A percentile compares a stretch with the other conserved stretches of the same genome.
phyloP scores from a whole-genome alignment of 2,113 vertebrate genomes.

The Cyrtonyx montezumae region DNA sequence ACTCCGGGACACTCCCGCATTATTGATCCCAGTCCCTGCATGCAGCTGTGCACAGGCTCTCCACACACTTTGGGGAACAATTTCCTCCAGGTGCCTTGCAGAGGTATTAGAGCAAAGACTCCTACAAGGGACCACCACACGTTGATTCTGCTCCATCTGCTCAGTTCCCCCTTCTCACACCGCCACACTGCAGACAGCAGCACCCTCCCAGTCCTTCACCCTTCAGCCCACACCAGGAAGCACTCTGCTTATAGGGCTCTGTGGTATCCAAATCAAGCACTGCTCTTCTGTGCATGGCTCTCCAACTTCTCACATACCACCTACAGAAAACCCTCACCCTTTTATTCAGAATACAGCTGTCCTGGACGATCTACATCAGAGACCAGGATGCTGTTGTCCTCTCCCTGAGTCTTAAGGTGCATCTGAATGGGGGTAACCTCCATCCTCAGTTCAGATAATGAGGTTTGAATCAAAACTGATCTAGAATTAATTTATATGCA shows the following conservation, averaged over 20 bases:
- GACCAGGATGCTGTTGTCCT: not conserved
- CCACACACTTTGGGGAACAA: not conserved
- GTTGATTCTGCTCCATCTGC: not conserved
- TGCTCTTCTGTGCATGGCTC: not conserved
- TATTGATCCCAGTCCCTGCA: rapidly evolving
- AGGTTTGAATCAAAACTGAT: not conserved
- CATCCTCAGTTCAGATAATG: not conserved
- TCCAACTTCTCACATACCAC: not conserved
- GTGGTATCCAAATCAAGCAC: not conserved
- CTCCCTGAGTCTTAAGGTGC: not conserved
- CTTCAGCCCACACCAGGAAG: not conserved
- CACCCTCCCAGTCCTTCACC: not conserved
- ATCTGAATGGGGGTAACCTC: not conserved
- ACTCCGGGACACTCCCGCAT: rapidly evolving
- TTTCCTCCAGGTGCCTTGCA: not conserved
- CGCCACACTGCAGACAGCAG: not conserved
- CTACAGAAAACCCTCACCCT: not conserved
- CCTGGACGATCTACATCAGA: not conserved
- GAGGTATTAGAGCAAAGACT: not conserved
- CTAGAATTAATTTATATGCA: not conserved
- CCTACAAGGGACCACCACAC: not conserved
- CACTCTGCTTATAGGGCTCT: not conserved
- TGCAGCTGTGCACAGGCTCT: not conserved
- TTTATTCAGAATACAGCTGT: not conserved
- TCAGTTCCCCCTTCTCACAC: not conserved